Base-by-base conservation (phyloP, 2,797 vertebrate species). In the Hypotaenidia okinawae region DNA sequence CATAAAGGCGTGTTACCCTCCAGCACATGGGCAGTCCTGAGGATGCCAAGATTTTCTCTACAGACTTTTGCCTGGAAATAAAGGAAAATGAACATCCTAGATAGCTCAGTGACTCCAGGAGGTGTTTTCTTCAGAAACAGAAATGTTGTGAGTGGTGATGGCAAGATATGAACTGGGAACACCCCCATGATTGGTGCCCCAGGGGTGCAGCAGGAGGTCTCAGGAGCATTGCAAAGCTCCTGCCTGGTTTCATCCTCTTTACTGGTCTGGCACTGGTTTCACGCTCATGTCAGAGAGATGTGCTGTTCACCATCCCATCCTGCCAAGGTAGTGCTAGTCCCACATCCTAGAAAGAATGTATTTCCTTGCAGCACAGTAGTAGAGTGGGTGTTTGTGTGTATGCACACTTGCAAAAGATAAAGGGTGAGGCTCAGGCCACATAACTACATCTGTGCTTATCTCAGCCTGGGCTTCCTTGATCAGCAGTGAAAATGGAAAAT, bases 131-230 rank as follows among this genome's bases (percentile, higher is more conserved):
- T 54, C 27, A 35, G 79, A 35, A 33, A 33, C 32, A 47, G 32
- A 67, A 67, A 67, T 25, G 43, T 32, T 13, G 64, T 9, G 5
- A 57, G 13, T 35, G 28, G 25, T 62, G 58, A 55, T 55, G 51
- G 30, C 33, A 68, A 13, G 64, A 11, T 14, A 52, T 27, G 24
- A 47, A 28, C 1, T 68, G 35, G 32, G 41, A 90, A n/a, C 32
- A 6, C 17, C 21, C 4, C 7, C 19, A 14, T 5, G 45, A 37
- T 22, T 39, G 13, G 54, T 61, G 41, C 24, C 11, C 45, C 49
- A 5, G 0, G 2, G 87, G 39, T 0, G 1, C 73, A 58, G 63
- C 41, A 21, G 0, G 2, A 16, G 63, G 21, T 19, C 61, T 47
- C 67, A 55, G 52, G 51, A 87, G 33, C 11, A 1, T 16, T 59